Conservation (phyloP, 2,888 invertebrate genomes). For the Coecobrya sp. region DNA sequence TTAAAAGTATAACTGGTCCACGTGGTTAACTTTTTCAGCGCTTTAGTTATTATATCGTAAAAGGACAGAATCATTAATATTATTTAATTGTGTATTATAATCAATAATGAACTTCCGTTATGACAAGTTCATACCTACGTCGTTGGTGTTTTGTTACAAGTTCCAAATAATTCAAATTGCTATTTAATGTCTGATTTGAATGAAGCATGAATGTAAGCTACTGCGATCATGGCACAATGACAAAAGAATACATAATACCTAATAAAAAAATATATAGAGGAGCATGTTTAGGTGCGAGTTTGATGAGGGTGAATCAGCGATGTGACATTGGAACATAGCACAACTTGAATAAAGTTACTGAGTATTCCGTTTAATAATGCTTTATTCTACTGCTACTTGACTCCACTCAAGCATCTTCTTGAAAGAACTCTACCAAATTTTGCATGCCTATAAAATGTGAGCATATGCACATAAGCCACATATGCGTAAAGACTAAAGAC, state of each 20-base stretch:
- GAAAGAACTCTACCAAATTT: not conserved
- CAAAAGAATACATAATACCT: not conserved
- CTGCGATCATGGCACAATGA: not conserved
- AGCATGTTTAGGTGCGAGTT: not conserved
- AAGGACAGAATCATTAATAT: not conserved
- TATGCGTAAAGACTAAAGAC: not conserved
- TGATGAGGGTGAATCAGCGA: not conserved
- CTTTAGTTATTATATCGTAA: no score
- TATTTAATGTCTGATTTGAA: not conserved
- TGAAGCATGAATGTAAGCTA: not conserved
- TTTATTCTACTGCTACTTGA: not conserved
- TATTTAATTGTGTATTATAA: not conserved
- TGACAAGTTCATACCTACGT: not conserved
- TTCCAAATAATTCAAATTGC: not conserved
- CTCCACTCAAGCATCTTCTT: slow-evolving; percentile 9
- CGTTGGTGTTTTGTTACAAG: not conserved
- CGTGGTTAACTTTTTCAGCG: not conserved
- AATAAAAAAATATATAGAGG: not conserved
- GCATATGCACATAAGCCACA: not conserved
- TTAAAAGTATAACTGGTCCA: not conserved
- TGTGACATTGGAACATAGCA: slow-evolving; percentile 20
- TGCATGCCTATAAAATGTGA: not conserved
- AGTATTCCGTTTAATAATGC: slow-evolving; percentile 35
- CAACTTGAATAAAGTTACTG: not conserved
- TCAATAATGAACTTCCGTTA: not conserved